Base-by-base conservation (phyloP, 2,888 invertebrate species). In the Metopia argyrocephala region DNA sequence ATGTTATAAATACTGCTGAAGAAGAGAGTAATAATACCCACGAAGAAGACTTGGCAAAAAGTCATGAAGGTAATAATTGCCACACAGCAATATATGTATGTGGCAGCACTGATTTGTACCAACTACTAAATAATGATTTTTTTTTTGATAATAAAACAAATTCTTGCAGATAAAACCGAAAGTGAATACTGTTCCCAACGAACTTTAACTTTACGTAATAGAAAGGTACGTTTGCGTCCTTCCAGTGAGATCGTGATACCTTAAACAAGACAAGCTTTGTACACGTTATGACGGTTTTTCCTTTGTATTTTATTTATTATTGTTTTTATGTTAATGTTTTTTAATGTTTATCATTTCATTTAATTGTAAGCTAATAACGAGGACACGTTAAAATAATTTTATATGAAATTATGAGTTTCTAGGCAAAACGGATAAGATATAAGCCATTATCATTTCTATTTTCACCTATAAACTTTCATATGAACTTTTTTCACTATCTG, bases 161-260 rank as follows among this genome's bases (percentile, higher is more conserved):
- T 45, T 28, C 27, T 75, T 52, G 45, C 25, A 62, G 79, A 54
- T 21, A 45, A 31, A 21, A 1, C 9, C 0, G 21, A 59, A 57
- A 28, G 3, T 31, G 48, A 15, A 1, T 50, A 70, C 7, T n/a
- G 1, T 12, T 38, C 71, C 7, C 54, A 75, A 21, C 85, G 86
- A 23, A 84, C 83, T 1, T 84, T 86, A 74, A 76, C 82, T 5
- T 66, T 87, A n/a, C 84, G 86, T 9, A 85, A 84, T 56, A 84
- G 87, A 31, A 84, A 83, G 78, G 80, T 87, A 5, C 54, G 82
- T 20, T 69, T 87, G 25, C 84, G 85, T 6, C 84, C 85, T n/a
- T 84, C 85, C 5, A 45, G 78, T 15, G 86, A 86, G 75, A 83
- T 86, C 74, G 82, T 78, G 45, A 84, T 86, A 80, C 86, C 86